Evolutionary conservation across 2,797 vertebrate species (phyloP).

Genomic region (Hybognathus amarus): DNA sequence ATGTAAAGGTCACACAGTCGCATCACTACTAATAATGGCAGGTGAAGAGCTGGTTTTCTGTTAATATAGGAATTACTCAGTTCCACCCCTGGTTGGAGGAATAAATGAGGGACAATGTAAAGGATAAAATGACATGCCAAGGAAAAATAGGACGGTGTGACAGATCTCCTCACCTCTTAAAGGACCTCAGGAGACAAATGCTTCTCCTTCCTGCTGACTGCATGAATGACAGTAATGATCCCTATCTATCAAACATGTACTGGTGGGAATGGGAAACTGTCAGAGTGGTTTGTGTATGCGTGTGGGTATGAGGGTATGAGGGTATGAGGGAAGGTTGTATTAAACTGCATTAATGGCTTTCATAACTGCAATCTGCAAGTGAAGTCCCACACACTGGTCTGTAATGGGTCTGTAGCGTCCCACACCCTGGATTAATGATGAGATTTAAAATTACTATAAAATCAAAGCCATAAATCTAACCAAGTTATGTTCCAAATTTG

Average conservation of each 20-base stretch:
- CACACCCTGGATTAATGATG: no score
- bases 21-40: neutral
- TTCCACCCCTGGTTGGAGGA: conserved; percentile 3
- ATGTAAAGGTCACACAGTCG: neutral
- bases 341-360: conserved; percentile 2
- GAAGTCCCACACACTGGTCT: no score
- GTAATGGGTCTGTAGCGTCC: no score
- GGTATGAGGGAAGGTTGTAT: neutral
- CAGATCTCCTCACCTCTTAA: conserved; percentile 52
- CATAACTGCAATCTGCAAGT: no score
- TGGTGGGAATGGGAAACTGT: conserved; percentile 33
- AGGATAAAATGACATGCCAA: conserved; percentile 52
- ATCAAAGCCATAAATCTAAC: no score
- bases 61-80: conserved; percentile 41
- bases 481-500: no score
- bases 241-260: conserved; percentile 57
- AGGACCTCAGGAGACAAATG: conserved; percentile 29
- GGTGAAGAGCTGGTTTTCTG: conserved; percentile 1
- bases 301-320: conserved; percentile 8
- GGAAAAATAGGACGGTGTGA: conserved; percentile 58
- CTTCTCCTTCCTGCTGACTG: conserved; percentile 39
- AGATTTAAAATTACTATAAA: no score
- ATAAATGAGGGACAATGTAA: conserved; percentile 22
- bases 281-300: neutral
- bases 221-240: conserved; percentile 63